A percentile compares a stretch with the other conserved stretches of the same genome.
These are phyloP conservation scores for Leptopterna dolabrata DNA, from an alignment of 2,888 invertebrate genomes.

Conservation along the genomic window DNA sequence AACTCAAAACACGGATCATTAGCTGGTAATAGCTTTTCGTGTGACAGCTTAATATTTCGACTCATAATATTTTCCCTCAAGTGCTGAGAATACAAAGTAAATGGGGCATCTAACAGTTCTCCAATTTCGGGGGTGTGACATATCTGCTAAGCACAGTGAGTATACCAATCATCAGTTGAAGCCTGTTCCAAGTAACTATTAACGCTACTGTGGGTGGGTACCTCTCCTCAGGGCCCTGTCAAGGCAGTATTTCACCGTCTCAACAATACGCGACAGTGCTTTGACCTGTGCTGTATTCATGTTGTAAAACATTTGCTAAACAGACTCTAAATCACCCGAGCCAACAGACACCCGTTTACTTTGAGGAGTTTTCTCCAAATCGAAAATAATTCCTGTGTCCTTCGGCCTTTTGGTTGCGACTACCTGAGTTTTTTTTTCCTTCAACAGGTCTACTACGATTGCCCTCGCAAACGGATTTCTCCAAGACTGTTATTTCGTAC, in stretches of 20 bases:
- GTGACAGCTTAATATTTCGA: too few species aligned
- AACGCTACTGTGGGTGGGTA: not conserved
- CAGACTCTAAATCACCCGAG: constrained; percentile 25
- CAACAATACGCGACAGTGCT: constrained; percentile 33
- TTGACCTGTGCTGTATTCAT: constrained; percentile 9
- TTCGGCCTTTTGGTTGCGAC: not conserved
- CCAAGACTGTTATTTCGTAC: too few species aligned
- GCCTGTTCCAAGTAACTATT: constrained; percentile 16
- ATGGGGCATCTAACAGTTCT: not conserved
- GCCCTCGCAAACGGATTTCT: too few species aligned
- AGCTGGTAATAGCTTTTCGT: too few species aligned
- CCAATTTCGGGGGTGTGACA: not conserved
- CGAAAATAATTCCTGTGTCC: not conserved
- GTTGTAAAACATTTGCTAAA: constrained; percentile 44
- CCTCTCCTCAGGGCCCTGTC: not conserved
- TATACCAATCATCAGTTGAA: not conserved
- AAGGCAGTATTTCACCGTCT: not conserved
- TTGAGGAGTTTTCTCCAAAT: not conserved
- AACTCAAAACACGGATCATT: too few species aligned
- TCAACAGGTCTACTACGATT: too few species aligned
- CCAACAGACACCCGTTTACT: not conserved
- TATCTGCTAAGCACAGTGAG: not conserved
- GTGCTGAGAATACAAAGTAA: not conserved
- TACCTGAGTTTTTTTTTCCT: not conserved
- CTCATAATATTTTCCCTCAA: too few species aligned